phyloP scores from a whole-genome alignment of 2,888 invertebrate genomes.

The Pilophorus perplexus region DNA sequence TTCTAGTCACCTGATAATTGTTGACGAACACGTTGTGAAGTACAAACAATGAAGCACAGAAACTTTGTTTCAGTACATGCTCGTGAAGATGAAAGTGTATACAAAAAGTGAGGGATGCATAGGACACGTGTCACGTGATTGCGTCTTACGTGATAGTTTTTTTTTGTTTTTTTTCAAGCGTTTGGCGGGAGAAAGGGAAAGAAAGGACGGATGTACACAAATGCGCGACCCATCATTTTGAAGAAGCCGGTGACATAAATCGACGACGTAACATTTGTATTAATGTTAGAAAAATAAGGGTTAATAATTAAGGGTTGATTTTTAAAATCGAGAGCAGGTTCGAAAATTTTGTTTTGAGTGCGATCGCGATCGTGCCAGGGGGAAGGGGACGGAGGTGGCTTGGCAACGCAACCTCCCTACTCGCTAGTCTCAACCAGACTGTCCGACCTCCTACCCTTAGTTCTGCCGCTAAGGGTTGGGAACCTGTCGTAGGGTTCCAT shows the following conservation, averaged over 20 bases:
- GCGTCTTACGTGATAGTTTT: not conserved
- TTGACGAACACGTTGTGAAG: conserved; percentile 16
- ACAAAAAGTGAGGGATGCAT: not conserved
- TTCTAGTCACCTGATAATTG: conserved; percentile 4
- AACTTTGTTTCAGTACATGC: not conserved
- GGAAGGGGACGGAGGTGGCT: conserved; percentile 19
- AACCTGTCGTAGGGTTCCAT: conserved; percentile 26
- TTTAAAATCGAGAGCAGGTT: not conserved
- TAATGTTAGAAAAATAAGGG: not conserved
- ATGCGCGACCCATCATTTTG: not conserved
- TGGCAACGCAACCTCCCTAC: not conserved
- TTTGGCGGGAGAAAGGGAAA: conserved; percentile 10
- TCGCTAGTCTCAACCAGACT: conserved; percentile 18
- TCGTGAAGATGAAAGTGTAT: not conserved
- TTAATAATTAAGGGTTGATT: not conserved
- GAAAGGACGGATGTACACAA: conserved; percentile 1
- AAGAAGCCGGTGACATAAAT: not conserved
- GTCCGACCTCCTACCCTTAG: conserved; percentile 1
- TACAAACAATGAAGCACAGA: not conserved
- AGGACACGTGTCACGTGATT: conserved; percentile 11
- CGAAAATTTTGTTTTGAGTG: not conserved
- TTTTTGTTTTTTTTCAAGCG: not conserved
- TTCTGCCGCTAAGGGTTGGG: not conserved
- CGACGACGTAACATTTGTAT: not conserved
- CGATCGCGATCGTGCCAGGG: conserved; percentile 19